These are phyloP conservation scores for Sicus ferrugineus DNA, from an alignment of 2,888 invertebrate species.

Conservation along the genomic window DNA sequence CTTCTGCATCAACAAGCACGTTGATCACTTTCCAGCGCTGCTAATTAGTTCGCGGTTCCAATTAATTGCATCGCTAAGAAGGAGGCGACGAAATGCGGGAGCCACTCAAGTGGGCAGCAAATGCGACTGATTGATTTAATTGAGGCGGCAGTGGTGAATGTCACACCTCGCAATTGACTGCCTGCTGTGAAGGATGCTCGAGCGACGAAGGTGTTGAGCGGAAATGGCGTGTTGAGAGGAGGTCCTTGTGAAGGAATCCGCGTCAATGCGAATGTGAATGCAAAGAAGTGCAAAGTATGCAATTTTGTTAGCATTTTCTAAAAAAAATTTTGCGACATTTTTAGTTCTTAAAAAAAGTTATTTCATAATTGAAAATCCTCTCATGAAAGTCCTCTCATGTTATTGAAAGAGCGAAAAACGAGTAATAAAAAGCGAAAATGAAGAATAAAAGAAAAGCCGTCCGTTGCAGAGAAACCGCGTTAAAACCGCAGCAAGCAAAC, in stretches of 20 bases:
- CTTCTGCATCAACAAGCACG: conserved; percentile 25
- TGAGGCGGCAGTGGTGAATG: conserved; percentile 24
- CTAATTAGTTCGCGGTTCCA: conserved; percentile 62
- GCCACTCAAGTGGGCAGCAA: not conserved
- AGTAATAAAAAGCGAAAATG: no score
- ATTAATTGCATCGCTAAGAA: conserved; percentile 51
- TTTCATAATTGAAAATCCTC: no score
- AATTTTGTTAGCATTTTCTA: no score
- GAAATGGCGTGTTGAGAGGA: not conserved
- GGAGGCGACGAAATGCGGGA: conserved; percentile 24
- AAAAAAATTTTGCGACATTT: no score
- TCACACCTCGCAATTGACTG: not conserved
- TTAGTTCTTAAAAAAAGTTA: no score
- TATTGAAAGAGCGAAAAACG: no score
- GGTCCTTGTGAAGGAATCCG: not conserved
- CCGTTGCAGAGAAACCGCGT: no score
- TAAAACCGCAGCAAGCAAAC: no score
- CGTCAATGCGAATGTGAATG: not conserved
- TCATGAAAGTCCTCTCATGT: no score
- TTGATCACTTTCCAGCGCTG: conserved; percentile 47
- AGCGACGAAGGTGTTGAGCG: conserved; percentile 1
- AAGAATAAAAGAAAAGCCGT: no score
- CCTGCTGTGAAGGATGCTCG: not conserved
- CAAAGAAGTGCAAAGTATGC: no score
- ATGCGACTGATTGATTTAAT: conserved; percentile 30